These are phyloP conservation scores for Cheirogaleus major DNA, from an alignment of 2,797 vertebrate species.

Conservation along the genomic window DNA sequence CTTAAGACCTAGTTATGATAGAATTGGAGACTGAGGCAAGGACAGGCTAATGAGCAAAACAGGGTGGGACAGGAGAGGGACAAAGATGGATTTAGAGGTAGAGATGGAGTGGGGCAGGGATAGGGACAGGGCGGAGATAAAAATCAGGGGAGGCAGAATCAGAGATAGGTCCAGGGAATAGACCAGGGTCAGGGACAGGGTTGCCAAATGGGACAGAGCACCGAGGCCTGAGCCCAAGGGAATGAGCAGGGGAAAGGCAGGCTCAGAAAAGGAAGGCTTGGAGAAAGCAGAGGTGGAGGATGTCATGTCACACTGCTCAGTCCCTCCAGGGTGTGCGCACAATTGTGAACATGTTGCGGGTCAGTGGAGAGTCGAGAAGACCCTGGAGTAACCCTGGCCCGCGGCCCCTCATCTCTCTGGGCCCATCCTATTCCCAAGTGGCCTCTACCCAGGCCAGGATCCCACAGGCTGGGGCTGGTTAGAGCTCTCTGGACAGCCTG, in stretches of 20 bases:
- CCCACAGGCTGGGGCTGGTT: neutral
- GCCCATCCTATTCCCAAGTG: neutral
- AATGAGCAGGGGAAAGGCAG: neutral
- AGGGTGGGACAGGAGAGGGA: neutral
- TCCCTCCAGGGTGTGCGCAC: neutral
- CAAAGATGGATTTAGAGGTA: neutral
- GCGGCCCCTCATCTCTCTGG: neutral
- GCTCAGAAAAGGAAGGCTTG: neutral
- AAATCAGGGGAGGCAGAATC: neutral
- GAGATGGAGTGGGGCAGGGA: neutral
- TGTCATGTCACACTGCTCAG: neutral
- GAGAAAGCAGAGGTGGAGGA: neutral
- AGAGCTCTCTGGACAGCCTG: conserved; percentile 28
- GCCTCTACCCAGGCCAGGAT: neutral
- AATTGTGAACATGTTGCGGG: neutral
- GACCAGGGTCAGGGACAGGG: neutral
- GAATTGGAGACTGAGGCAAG: neutral
- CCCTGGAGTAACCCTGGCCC: neutral
- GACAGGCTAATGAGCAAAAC: neutral
- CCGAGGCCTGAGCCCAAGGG: neutral
- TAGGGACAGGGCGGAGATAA: neutral
- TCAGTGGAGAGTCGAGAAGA: neutral
- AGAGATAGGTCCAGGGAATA: neutral
- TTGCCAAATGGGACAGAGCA: neutral
- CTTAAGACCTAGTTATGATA: neutral